Percentiles rank a stretch among this genome's conserved stretches.
Conservation (phyloP, 2,888 invertebrate genomes). For the Panorpa germanica region DNA sequence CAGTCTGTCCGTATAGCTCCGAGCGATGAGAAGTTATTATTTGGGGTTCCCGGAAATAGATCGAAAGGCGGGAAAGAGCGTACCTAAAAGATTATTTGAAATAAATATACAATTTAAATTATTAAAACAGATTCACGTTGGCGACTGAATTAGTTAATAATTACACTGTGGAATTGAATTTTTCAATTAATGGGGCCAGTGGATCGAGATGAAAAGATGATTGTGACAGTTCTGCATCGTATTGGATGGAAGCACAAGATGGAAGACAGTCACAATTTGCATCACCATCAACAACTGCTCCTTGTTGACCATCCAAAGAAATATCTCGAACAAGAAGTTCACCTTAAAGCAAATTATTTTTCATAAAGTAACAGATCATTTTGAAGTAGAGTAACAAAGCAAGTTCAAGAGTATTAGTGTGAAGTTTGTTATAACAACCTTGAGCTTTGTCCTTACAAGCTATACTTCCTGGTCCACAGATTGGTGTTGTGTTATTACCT, state of each 20-base stretch:
- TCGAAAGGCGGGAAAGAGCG: conserved; percentile 37
- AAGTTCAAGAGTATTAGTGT: conserved; percentile 1
- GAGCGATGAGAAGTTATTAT: conserved; percentile 46
- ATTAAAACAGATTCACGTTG: too few species aligned
- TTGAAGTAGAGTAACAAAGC: conserved; percentile 12
- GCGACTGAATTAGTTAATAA: conserved; percentile 19
- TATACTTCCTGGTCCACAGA: conserved; percentile 20
- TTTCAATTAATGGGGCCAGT: conserved; percentile 29
- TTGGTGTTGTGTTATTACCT: conserved; percentile 14
- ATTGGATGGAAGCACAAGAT: conserved; percentile 44
- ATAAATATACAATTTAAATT: conserved; percentile 11
- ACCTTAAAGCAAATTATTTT: too few species aligned
- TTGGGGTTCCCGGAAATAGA: conserved; percentile 55
- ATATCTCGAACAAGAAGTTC: too few species aligned
- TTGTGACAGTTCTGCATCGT: conserved; percentile 54
- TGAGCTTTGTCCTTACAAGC: conserved; percentile 17
- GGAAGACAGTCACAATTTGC: conserved; percentile 20
- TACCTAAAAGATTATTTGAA: conserved; percentile 23
- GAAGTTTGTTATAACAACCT: conserved; percentile 13
- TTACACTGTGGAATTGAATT: conserved; percentile 25
- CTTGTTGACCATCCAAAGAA: conserved; percentile 11
- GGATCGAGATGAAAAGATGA: conserved; percentile 44
- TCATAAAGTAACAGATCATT: conserved; percentile 18
- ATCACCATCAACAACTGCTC: conserved; percentile 9
- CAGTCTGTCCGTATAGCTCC: conserved; percentile 46